Percentiles rank a stretch among this genome's conserved stretches.
phyloP scores from a whole-genome alignment of 2,797 vertebrate species.

The Amblyopsis hoosieri region DNA sequence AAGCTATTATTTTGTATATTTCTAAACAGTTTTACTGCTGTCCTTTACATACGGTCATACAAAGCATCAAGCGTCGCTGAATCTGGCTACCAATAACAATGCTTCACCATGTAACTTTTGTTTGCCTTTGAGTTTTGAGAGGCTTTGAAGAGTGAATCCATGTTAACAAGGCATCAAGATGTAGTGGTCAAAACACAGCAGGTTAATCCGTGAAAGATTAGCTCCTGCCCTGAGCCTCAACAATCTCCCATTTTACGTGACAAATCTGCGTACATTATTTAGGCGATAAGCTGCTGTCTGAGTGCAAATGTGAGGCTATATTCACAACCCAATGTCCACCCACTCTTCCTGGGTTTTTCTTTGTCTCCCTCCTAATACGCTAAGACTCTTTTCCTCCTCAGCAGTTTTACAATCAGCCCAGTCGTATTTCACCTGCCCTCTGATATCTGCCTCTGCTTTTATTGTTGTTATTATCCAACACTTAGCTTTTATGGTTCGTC shows the following conservation, averaged over 20 bases:
- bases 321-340: conserved; percentile 45
- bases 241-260: not conserved
- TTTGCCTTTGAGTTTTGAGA: too few species aligned
- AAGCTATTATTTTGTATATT: too few species aligned
- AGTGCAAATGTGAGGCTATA: conserved; percentile 28
- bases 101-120: too few species aligned
- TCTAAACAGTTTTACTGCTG: too few species aligned
- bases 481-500: conserved; percentile 81
- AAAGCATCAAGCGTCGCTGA: too few species aligned
- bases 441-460: conserved; percentile 77
- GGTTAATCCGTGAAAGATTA: too few species aligned
- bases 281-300: not conserved
- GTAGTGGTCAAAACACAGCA: too few species aligned
- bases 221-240: not conserved
- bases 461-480: conserved; percentile 84
- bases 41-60: too few species aligned
- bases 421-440: conserved; percentile 78
- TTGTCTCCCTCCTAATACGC: conserved; percentile 75
- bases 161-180: too few species aligned
- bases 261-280: not conserved
- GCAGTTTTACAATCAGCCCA: conserved; percentile 78
- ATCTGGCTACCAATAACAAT: too few species aligned
- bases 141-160: too few species aligned
- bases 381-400: conserved; percentile 78
- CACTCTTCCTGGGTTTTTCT: conserved; percentile 57